Evolutionary conservation across 2,888 invertebrate genomes (phyloP).

Genomic region (Troides oblongomaculatus): DNA sequence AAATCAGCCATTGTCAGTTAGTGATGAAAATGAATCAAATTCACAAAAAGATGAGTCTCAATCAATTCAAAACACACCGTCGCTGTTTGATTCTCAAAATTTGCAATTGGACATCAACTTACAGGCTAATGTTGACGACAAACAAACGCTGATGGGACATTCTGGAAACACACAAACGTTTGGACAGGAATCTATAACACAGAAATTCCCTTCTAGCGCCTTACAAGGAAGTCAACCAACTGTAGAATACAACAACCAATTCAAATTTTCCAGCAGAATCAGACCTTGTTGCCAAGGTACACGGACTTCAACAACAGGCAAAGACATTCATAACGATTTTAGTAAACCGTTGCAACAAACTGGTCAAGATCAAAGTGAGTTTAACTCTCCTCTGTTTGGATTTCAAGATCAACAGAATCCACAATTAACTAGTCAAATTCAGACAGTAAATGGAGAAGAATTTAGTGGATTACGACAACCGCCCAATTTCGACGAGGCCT

Average conservation of each 20-base stretch:
- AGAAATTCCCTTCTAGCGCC: constrained; percentile 9
- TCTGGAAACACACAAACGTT: constrained; percentile 1
- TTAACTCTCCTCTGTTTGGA: constrained; percentile 33
- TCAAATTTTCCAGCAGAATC: constrained; percentile 17
- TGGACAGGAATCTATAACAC: constrained; percentile 10
- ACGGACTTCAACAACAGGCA: background rate
- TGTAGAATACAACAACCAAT: constrained; percentile 1
- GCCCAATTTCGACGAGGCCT: constrained; percentile 58
- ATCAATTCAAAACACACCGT: background rate
- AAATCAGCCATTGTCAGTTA: background rate
- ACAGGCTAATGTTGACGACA: constrained; percentile 3
- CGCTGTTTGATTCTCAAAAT: constrained; percentile 8
- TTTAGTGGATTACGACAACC: constrained; percentile 60
- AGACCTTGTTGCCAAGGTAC: constrained; percentile 26
- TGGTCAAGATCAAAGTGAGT: constrained; percentile 3
- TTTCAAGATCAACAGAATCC: constrained; percentile 32
- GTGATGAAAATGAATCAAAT: constrained; percentile 1
- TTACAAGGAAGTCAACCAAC: constrained; percentile 5
- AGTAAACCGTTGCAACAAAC: constrained; percentile 5
- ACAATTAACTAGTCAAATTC: constrained; percentile 36
- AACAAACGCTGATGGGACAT: background rate
- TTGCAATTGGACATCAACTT: constrained; percentile 9
- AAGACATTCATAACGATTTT: background rate
- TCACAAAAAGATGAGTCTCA: background rate
- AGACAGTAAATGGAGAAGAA: constrained; percentile 50